Conservation (phyloP, 2,113 vertebrate species). For the Ceratotherium simum region DNA sequence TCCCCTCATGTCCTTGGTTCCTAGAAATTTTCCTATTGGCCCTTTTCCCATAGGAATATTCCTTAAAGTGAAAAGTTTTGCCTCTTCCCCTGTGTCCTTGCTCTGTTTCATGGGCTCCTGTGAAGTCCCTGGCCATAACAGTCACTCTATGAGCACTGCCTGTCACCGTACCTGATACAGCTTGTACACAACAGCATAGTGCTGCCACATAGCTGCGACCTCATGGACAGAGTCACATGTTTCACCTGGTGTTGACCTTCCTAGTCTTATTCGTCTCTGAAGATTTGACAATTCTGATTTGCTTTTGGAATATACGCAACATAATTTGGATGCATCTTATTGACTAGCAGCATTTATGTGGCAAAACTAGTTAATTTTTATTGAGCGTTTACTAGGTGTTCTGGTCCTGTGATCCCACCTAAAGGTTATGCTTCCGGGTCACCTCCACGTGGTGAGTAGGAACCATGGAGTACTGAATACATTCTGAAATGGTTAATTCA, state of each 20-base stretch:
- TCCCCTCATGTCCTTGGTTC: background rate
- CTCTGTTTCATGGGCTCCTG: background rate
- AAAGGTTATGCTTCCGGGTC: background rate
- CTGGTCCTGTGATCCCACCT: background rate
- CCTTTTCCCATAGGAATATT: background rate
- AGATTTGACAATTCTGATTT: background rate
- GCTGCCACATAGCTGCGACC: background rate
- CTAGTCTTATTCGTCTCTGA: background rate
- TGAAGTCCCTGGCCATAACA: background rate
- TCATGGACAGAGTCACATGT: background rate
- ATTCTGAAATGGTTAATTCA: background rate
- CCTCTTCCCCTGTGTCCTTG: accelerated
- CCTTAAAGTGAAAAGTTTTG: background rate
- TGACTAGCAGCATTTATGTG: background rate
- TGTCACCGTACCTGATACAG: background rate
- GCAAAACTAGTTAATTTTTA: background rate
- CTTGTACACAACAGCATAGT: accelerated
- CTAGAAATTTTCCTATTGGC: background rate
- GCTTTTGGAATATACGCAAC: background rate
- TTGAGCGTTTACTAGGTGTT: background rate
- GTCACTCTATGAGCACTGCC: background rate
- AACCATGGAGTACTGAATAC: background rate
- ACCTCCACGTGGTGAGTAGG: background rate
- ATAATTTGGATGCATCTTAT: background rate
- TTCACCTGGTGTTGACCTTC: background rate